Evolutionary conservation across 2,888 invertebrate genomes (phyloP).

Genomic region (Tachystola acroxantha): DNA sequence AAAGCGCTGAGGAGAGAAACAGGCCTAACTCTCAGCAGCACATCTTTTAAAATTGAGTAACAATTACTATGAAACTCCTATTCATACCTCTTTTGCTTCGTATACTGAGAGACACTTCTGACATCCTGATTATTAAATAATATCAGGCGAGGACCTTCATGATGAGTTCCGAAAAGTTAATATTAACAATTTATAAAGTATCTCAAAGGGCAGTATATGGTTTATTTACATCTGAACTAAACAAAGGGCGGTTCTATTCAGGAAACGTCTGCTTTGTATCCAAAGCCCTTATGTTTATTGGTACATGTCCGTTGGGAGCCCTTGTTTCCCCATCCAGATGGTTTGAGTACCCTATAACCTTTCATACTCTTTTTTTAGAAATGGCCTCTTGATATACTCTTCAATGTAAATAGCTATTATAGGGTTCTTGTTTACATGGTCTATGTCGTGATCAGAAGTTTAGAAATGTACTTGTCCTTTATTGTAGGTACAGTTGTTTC

Average conservation of each 20-base stretch:
- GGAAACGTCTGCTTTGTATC: slow-evolving; percentile 67
- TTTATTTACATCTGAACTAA: slow-evolving; percentile 58
- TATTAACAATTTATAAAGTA: slow-evolving; percentile 14
- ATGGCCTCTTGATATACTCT: slow-evolving; percentile 20
- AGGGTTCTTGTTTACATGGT: not conserved
- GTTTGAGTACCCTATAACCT: slow-evolving; percentile 16
- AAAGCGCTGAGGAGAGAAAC: too few relatives aligned
- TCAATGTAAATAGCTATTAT: slow-evolving; percentile 1
- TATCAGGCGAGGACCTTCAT: too few relatives aligned
- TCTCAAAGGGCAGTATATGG: slow-evolving; percentile 46
- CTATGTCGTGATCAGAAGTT: not conserved
- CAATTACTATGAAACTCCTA: too few relatives aligned
- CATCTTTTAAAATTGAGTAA: too few relatives aligned
- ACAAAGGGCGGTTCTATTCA: slow-evolving; percentile 52
- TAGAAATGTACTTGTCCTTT: too few relatives aligned
- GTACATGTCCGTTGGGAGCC: slow-evolving; percentile 49
- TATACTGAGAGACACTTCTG: too few relatives aligned
- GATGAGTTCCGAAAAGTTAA: too few relatives aligned
- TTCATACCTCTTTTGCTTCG: too few relatives aligned
- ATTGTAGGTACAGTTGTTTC: too few relatives aligned
- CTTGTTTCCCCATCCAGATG: slow-evolving; percentile 31
- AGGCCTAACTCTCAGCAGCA: too few relatives aligned
- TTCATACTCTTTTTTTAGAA: slow-evolving; percentile 23
- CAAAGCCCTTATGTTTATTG: slow-evolving; percentile 57
- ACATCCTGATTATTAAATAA: too few relatives aligned